Percentiles rank a stretch among this genome's conserved stretches.
phyloP scores from a whole-genome alignment of 1,140 invertebrate genomes.

The Zaprionus gabonicus region DNA sequence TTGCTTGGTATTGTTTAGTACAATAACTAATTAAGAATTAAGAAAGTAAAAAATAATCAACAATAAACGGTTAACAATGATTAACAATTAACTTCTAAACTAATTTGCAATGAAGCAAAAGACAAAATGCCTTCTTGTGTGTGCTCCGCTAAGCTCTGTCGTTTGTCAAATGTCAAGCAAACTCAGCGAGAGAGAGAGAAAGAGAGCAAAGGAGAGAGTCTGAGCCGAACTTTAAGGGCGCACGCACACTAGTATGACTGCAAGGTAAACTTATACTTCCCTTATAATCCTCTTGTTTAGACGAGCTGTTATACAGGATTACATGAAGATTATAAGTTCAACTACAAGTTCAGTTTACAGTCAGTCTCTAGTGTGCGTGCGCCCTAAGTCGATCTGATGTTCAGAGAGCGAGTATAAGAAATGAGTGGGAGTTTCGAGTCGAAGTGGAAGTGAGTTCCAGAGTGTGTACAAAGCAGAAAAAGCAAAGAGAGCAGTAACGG shows the following conservation, averaged over 20 bases:
- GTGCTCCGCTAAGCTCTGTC: not conserved
- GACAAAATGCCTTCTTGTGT: constrained; percentile 13
- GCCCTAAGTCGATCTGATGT: no score
- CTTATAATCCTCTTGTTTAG: no score
- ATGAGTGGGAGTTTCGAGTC: constrained; percentile 10
- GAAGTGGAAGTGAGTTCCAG: not conserved
- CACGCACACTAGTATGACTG: no score
- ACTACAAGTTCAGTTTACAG: no score
- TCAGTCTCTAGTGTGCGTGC: no score
- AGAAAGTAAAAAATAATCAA: constrained; percentile 6
- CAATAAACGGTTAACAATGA: constrained; percentile 2
- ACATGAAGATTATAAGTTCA: no score
- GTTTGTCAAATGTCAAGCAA: constrained; percentile 14
- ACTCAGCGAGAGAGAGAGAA: constrained; percentile 8
- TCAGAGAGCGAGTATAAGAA: not conserved
- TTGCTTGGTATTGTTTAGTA: not conserved
- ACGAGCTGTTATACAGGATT: no score
- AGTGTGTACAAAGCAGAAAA: constrained; percentile 5
- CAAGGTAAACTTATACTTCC: no score
- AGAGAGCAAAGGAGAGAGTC: not conserved
- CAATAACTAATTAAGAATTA: constrained; percentile 10
- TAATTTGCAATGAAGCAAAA: constrained; percentile 30
- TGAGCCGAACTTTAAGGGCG: not conserved
- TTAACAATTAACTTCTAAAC: constrained; percentile 20
- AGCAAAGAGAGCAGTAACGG: constrained; percentile 12